phyloP scores from a whole-genome alignment of 2,797 vertebrate species.

The Pipistrellus nathusii region DNA sequence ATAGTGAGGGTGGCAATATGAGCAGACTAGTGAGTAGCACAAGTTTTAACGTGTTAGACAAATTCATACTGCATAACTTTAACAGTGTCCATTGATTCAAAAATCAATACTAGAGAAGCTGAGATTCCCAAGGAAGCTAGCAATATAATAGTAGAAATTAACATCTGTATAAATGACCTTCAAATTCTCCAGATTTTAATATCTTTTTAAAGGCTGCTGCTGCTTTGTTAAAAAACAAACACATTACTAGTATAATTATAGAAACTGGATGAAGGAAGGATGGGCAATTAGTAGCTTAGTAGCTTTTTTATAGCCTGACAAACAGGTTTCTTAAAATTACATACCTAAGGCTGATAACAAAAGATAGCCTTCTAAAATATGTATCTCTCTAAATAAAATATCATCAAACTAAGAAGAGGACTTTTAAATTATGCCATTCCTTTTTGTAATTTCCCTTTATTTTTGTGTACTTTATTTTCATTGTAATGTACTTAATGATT shows the following conservation, averaged over 20 bases:
- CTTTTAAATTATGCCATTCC: not conserved
- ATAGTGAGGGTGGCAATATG: not conserved
- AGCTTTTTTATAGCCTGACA: not conserved
- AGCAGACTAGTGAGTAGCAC: not conserved
- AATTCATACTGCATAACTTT: not conserved
- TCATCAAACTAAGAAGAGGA: not conserved
- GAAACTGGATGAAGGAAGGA: not conserved
- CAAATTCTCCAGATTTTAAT: not conserved
- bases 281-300: not conserved
- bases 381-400: not conserved
- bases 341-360: not conserved
- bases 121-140: not conserved
- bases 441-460: not conserved
- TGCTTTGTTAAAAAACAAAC: not conserved
- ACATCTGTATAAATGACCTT: not conserved
- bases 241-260: not conserved
- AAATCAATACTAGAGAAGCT: not conserved
- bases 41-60: not conserved
- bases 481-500: not conserved
- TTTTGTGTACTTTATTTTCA: not conserved
- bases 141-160: not conserved
- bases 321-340: not conserved
- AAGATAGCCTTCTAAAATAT: not conserved
- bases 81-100: not conserved
- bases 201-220: not conserved